Base-by-base conservation (phyloP, 1,140 invertebrate species). In the Caerostris darwini region DNA sequence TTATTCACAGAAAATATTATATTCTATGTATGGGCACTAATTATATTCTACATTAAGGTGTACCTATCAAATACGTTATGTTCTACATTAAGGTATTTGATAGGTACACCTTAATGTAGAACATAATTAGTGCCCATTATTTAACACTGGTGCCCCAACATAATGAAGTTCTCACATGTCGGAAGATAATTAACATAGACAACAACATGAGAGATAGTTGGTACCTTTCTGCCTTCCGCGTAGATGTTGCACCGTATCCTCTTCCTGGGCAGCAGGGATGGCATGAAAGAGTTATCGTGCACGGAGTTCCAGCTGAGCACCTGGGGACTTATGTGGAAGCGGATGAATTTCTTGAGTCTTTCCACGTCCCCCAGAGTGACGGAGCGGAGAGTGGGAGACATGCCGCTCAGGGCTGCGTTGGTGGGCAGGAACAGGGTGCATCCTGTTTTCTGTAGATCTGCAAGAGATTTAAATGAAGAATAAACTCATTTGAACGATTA, bases 381-480 rank as follows among this genome's bases (percentile, higher is more conserved):
- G 0, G 64, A 67, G 4, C 93, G 88, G 3, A 94, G 50, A 5
- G 93, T 94, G 4, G 93, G 88, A 7, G 93, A 86, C 77, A 94
- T 90, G 10, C 8, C 53, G 34, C 14, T 59, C n/a, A 94, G 12
- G 54, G 88, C 88, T 12, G 14, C 6, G 34, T 94, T 86, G 3
- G 88, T 94, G 5, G 93, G 93, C 6, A 94, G 53, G 54, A 94
- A 94, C 7, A 94, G 50, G 2, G 93, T 94, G 19, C 89, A 94
- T 7, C 92, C 83, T 0, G n/a, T 69, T 58, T 12, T 61, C 53
- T n/a, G 56, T 17, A 89, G 17, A 19, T 54, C 92, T 94, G 34
- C 57, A 57, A 53, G 59, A 19, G 12, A 77, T 12, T 12, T 0
- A 34, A 34, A 0, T 0, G 34, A 2, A 34, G 34, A 34, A 34